A percentile compares a stretch with the other conserved stretches of the same genome.
Conservation (phyloP, 1,140 invertebrate species). For the Yoshiicerus persimilis region DNA sequence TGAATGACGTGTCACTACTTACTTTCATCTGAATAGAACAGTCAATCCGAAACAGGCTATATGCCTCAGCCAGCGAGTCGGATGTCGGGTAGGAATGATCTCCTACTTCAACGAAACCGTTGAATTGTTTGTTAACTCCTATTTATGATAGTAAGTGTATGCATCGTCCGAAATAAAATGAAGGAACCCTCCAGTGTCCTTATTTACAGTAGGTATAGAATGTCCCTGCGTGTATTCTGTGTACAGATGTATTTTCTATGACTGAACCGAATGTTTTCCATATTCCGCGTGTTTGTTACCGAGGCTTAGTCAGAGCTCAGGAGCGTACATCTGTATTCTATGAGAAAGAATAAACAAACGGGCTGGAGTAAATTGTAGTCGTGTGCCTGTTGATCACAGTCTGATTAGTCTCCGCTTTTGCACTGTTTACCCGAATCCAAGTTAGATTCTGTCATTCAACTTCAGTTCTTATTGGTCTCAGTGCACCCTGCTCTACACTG, state of each 20-base stretch:
- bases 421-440: not conserved
- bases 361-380: not conserved
- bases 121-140: not conserved
- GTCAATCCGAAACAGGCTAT: not conserved
- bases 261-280: not conserved
- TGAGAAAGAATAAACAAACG: not conserved
- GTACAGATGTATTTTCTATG: not conserved
- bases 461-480: not conserved
- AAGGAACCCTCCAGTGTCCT: not conserved
- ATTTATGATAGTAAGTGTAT: not conserved
- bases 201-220: not conserved
- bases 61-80: not conserved
- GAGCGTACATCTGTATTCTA: too few species aligned
- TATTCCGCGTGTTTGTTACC: not conserved
- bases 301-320: not conserved
- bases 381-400: constrained; percentile 32
- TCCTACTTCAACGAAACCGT: not conserved
- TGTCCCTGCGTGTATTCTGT: too few species aligned
- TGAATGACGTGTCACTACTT: constrained; percentile 10
- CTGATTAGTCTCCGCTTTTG: not conserved
- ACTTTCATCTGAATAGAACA: not conserved
- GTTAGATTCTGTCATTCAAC: not conserved
- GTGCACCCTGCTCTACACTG: not conserved
- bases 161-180: not conserved
- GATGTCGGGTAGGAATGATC: not conserved